Percentiles rank a stretch among this genome's conserved stretches.
Conservation (phyloP, 2,797 vertebrate species). For the Pitangus sulphuratus region DNA sequence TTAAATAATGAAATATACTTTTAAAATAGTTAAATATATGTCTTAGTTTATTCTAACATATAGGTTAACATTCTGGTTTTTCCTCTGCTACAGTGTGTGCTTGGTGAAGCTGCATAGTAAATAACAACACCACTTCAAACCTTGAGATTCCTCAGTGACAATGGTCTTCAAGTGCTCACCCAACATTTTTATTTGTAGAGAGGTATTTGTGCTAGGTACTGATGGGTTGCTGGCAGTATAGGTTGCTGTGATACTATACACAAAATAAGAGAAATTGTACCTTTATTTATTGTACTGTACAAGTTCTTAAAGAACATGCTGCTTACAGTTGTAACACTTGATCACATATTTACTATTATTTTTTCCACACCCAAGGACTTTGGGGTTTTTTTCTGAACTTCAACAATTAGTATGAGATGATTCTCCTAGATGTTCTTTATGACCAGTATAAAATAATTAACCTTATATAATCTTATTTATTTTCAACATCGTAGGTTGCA, state of each 20-base stretch:
- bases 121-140: background rate
- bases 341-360: background rate
- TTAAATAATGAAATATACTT: background rate
- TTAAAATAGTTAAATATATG: background rate
- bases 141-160: background rate
- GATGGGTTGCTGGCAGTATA: background rate
- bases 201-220: background rate
- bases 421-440: background rate
- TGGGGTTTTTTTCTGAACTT: rapidly evolving
- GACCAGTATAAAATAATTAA: background rate
- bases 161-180: background rate
- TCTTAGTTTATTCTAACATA: background rate
- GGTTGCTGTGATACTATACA: background rate
- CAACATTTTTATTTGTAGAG: background rate
- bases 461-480: background rate
- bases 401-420: background rate
- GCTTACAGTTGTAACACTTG: background rate
- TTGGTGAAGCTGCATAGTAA: background rate
- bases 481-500: background rate
- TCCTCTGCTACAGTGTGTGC: rapidly evolving
- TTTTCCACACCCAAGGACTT: background rate
- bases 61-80: background rate
- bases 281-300: background rate
- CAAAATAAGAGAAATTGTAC: background rate
- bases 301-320: background rate